Conservation (phyloP, 2,888 invertebrate species). For the Cheilosia grossa region DNA sequence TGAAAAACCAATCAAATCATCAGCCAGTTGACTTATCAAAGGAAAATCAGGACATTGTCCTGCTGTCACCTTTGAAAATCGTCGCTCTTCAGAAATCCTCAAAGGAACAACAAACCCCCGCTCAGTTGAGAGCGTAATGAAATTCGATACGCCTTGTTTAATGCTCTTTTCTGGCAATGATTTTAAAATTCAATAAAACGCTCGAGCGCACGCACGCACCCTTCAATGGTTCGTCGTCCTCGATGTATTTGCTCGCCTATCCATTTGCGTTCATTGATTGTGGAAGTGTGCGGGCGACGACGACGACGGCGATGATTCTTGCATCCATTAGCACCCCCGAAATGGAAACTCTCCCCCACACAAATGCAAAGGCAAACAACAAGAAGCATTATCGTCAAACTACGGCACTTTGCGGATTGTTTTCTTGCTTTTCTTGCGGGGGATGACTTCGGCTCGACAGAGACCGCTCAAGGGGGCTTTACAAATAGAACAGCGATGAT, state of each 20-base stretch:
- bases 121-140: slow-evolving; percentile 79
- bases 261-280: slow-evolving; percentile 53
- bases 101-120: slow-evolving; percentile 30
- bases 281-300: slow-evolving; percentile 57
- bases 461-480: slow-evolving; percentile 50
- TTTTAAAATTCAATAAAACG: slow-evolving; percentile 76
- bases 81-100: slow-evolving; percentile 13
- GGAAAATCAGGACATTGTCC: slow-evolving; percentile 46
- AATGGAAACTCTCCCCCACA: slow-evolving; percentile 42
- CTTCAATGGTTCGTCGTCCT: slow-evolving; percentile 35
- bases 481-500: slow-evolving; percentile 35
- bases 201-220: slow-evolving; percentile 75
- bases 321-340: slow-evolving; percentile 73
- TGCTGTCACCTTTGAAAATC: slow-evolving; percentile 48
- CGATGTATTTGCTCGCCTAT: slow-evolving; percentile 28
- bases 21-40: slow-evolving; percentile 70
- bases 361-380: slow-evolving; percentile 65
- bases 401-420: slow-evolving; percentile 83
- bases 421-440: slow-evolving; percentile 77
- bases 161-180: slow-evolving; percentile 81
- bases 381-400: slow-evolving; percentile 75
- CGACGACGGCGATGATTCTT: slow-evolving; percentile 28
- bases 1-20: slow-evolving; percentile 61
- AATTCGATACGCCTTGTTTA: slow-evolving; percentile 84
- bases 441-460: slow-evolving; percentile 57